Conservation (phyloP, 1,140 invertebrate species). For the Physella acuta region DNA sequence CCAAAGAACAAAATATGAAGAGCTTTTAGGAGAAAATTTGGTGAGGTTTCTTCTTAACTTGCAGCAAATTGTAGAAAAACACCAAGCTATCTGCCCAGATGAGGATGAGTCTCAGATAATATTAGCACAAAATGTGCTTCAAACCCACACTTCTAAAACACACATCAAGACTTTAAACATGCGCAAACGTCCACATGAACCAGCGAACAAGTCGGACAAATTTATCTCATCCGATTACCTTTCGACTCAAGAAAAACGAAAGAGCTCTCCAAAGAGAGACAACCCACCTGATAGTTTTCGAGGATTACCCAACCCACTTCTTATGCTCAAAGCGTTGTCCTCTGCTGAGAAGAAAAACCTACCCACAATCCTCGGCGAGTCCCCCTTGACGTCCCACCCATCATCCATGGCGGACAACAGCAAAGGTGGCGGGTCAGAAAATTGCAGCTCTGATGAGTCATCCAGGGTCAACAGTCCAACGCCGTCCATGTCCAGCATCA, state of each 20-base stretch:
- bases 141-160: background rate
- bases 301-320: too few species aligned
- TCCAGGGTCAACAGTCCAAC: constrained; percentile 12
- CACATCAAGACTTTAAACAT: background rate
- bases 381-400: background rate
- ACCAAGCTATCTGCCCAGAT: constrained; percentile 3
- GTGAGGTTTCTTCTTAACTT: constrained; percentile 16
- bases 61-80: constrained; percentile 17
- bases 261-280: background rate
- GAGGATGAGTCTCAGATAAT: background rate
- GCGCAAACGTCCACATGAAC: background rate
- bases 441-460: background rate
- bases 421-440: constrained; percentile 1
- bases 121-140: constrained; percentile 6
- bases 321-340: too few species aligned
- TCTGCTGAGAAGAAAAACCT: background rate
- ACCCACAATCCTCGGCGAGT: background rate
- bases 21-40: constrained; percentile 14
- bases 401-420: background rate
- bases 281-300: too few species aligned
- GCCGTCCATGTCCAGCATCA: background rate
- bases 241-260: background rate
- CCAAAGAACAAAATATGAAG: background rate
- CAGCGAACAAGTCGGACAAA: background rate
- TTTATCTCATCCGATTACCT: background rate